Conservation (phyloP, 2,113 vertebrate species). For the Micronisus gabar region DNA sequence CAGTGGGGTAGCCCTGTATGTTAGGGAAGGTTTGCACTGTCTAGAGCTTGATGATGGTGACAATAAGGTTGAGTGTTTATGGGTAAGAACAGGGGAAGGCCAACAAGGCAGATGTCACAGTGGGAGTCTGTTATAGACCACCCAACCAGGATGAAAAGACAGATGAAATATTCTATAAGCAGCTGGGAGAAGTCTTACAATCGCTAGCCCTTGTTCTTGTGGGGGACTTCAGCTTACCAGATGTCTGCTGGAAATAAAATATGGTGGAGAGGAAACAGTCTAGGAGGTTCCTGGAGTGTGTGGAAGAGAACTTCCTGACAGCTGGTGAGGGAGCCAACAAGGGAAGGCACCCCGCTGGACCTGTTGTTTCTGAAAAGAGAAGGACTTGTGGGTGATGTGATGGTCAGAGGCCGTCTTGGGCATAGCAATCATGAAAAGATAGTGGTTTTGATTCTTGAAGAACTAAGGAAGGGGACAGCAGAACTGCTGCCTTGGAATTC, state of each 20-base stretch:
- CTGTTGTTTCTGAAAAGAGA: not conserved
- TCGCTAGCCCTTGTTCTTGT: no score
- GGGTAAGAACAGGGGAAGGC: not conserved
- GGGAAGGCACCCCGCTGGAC: not conserved
- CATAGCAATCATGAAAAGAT: not conserved
- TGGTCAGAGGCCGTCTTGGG: no score
- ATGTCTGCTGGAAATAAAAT: not conserved
- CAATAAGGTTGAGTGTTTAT: not conserved
- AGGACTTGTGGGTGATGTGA: not conserved
- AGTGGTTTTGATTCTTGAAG: no score
- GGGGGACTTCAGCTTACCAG: not conserved
- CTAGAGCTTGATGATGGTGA: not conserved
- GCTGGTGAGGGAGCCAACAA: not conserved
- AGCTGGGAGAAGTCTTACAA: not conserved
- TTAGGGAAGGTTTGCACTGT: not conserved
- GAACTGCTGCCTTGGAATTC: no score
- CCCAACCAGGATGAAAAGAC: not conserved
- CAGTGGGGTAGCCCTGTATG: not conserved
- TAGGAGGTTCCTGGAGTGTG: not conserved
- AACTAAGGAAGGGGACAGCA: no score
- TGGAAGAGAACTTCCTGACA: not conserved
- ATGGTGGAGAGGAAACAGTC: not conserved
- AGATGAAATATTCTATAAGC: not conserved
- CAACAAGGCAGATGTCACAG: not conserved
- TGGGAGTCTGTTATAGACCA: not conserved